Evolutionary conservation across 2,888 invertebrate genomes (phyloP), one percentile per base, ranked within the genome.

Genomic region (Galerucella calmariensis): DNA sequence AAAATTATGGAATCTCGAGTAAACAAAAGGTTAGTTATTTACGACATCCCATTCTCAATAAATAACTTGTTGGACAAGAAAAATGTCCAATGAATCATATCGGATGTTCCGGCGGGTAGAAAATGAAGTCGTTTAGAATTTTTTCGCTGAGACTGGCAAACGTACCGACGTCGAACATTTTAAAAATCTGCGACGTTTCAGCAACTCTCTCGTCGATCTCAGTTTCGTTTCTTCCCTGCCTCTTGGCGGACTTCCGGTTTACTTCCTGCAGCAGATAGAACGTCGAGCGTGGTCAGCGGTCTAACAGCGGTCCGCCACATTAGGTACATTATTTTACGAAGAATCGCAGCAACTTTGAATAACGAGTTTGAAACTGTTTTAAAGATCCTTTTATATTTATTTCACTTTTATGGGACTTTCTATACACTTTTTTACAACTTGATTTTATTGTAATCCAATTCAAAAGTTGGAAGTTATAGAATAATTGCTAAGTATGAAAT

Each of bases 201-300:
- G 61, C 59, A 51, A 41, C 8, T 41, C 51, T 53, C 35, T 16
- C n/a, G 63, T 63, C 67, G 41, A n/a, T 61, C 44, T 41, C 48
- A 53, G 27, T 53, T 74, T 27, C 61, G 44, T 46, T 67, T 20
- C 61, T 72, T 35, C 35, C 41, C 77, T 74, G 41, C 69, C 69
- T 63, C 75, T 77, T 77, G 81, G 74, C 77, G 78, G 82, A 78
- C 74, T 81, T 82, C 77, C 80, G 81, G 80, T 76, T 20, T 73
- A 75, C 78, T 79, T 80, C 81, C 82, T 79, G 73, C 74, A 75
- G 75, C 77, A 80, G 82, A 81, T 79, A 77, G 78, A 79, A 79
- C 79, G 77, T 78, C 80, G 81, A 78, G 81, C 78, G 79, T 69
- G 69, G 82, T 83, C 82, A 82, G 83, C 82, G 83, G 82, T 83